These are phyloP conservation scores for Sceliomorpha sp. DNA, from an alignment of 2,888 invertebrate species.

Conservation along the genomic window DNA sequence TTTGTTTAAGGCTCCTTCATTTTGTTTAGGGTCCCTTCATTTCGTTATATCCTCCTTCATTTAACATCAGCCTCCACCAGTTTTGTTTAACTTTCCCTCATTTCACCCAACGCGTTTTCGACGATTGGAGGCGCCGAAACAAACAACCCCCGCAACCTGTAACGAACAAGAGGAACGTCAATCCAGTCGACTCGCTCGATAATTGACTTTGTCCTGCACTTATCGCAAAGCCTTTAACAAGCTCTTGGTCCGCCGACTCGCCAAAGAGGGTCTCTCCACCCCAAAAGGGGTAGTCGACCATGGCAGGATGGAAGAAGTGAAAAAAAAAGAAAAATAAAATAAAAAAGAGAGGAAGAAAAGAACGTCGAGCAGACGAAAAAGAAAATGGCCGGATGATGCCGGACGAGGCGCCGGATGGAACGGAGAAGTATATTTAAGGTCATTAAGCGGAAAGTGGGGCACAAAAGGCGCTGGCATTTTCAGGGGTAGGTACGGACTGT, in stretches of 20 bases:
- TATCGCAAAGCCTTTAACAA: conserved; percentile 60
- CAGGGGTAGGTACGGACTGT: no score
- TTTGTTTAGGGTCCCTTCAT: no score
- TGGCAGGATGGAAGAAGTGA: neutral
- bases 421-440: no score
- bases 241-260: conserved; percentile 50
- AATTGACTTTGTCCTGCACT: conserved; percentile 60
- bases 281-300: conserved; percentile 10
- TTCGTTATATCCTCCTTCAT: no score
- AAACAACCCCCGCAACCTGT: conserved; percentile 5
- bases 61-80: no score
- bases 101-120: no score
- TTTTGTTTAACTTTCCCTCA: no score
- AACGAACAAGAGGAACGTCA: conserved; percentile 5
- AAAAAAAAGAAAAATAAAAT: conserved; percentile 1
- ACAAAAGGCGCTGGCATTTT: no score
- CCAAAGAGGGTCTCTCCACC: conserved; percentile 9
- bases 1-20: no score
- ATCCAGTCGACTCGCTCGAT: conserved; percentile 36
- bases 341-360: conserved; percentile 1
- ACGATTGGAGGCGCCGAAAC: no score
- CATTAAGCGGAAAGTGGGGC: conserved; percentile 31
- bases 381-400: conserved; percentile 47
- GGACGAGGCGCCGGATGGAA: conserved; percentile 5
- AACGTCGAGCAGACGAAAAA: conserved; percentile 10